These are phyloP conservation scores for Todus mexicanus DNA, from an alignment of 2,797 vertebrate species.

Conservation along the genomic window DNA sequence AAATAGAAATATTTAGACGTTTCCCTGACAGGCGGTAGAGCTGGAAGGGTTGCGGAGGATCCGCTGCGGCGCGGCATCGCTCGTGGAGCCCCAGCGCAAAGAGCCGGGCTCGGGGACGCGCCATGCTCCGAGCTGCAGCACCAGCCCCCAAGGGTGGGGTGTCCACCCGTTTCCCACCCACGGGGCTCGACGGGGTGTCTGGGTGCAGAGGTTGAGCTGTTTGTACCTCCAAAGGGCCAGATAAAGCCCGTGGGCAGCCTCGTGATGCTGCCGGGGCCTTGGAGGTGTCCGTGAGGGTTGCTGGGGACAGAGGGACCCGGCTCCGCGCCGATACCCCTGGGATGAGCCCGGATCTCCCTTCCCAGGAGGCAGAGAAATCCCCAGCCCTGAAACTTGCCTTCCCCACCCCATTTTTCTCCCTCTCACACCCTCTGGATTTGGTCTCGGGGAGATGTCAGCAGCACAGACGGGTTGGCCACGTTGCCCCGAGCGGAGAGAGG, in stretches of 20 bases:
- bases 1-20: slow-evolving; percentile 23
- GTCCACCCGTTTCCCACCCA: not conserved
- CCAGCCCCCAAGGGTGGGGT: not conserved
- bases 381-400: not conserved
- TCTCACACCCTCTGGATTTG: not conserved
- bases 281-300: not conserved
- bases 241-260: not conserved
- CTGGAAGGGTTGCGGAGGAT: not conserved
- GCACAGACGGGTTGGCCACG: not conserved
- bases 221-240: not conserved
- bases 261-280: not conserved
- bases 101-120: not conserved
- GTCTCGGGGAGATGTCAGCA: not conserved
- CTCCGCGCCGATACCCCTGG: not conserved
- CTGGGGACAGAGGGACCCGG: not conserved
- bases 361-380: not conserved
- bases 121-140: not conserved
- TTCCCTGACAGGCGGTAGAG: not conserved
- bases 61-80: not conserved
- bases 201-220: not conserved
- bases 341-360: not conserved
- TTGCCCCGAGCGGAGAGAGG: not conserved
- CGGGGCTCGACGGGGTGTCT: not conserved
- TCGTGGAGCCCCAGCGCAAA: not conserved
- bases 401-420: not conserved